A percentile compares a stretch with the other conserved stretches of the same genome.
Evolutionary conservation across 2,888 invertebrate genomes (phyloP).

Genomic region (Philhelius pedissequus): DNA sequence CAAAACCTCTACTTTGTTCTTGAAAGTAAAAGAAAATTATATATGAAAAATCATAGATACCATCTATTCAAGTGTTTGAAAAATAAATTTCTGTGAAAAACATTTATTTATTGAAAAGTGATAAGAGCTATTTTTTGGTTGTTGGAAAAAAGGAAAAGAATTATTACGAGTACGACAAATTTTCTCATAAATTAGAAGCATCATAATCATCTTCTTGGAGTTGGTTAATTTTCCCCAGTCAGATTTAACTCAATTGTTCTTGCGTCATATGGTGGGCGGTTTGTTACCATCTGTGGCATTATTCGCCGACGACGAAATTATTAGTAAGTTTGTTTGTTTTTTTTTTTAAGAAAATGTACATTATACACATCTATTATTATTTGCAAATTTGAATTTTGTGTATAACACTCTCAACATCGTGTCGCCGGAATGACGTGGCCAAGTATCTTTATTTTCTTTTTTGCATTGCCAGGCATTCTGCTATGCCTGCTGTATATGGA

Average conservation of each 20-base stretch:
- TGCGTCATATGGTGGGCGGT: conserved; percentile 77
- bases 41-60: background rate
- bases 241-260: conserved; percentile 60
- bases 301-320: conserved; percentile 74
- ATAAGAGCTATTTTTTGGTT: background rate
- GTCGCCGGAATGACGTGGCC: conserved; percentile 41
- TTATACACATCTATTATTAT: background rate
- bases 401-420: background rate
- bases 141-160: background rate
- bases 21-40: background rate
- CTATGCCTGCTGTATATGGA: conserved; percentile 12
- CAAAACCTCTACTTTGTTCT: background rate
- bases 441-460: background rate
- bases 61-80: conserved; percentile 8
- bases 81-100: background rate
- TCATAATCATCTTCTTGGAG: conserved; percentile 11
- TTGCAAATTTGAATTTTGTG: conserved; percentile 29
- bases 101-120: background rate
- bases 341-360: background rate
- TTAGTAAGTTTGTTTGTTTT: conserved; percentile 67
- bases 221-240: conserved; percentile 42
- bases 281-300: conserved; percentile 75
- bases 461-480: conserved; percentile 13
- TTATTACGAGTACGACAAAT: background rate
- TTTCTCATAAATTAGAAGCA: background rate